phyloP scores from a whole-genome alignment of 2,113 vertebrate species.

The Chitala chitala region DNA sequence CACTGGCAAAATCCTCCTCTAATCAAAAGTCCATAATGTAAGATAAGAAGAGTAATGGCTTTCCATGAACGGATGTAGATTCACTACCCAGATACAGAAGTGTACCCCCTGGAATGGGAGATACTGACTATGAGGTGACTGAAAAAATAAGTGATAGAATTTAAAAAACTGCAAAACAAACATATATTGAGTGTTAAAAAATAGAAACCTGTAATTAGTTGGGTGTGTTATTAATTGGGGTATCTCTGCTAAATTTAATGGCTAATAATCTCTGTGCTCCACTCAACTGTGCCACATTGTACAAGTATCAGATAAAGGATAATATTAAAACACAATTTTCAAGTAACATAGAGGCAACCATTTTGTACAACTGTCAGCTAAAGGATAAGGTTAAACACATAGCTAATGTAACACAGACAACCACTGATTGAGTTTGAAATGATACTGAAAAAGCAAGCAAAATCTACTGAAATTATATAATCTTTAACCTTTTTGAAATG shows the following conservation, averaged over 20 bases:
- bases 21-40: slow-evolving; percentile 23
- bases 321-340: no score
- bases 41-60: slow-evolving; percentile 26
- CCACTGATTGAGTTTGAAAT: no score
- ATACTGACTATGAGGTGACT: slow-evolving; percentile 8
- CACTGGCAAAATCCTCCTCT: slow-evolving; percentile 23
- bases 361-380: background rate
- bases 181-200: background rate
- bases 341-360: background rate
- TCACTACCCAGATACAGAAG: slow-evolving; percentile 41
- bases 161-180: slow-evolving; percentile 8
- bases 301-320: background rate
- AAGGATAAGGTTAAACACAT: background rate
- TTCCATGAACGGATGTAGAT: slow-evolving; percentile 32
- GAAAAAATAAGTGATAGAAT: slow-evolving; percentile 6
- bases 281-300: background rate
- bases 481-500: no score
- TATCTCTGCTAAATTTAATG: background rate
- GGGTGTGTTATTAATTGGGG: background rate
- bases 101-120: slow-evolving; percentile 30
- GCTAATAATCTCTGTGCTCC: background rate
- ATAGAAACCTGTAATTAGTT: background rate
- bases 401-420: background rate
- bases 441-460: no score
- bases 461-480: no score